These are phyloP conservation scores for Calameuta pallipes DNA, from an alignment of 2,888 invertebrate species.

Conservation along the genomic window DNA sequence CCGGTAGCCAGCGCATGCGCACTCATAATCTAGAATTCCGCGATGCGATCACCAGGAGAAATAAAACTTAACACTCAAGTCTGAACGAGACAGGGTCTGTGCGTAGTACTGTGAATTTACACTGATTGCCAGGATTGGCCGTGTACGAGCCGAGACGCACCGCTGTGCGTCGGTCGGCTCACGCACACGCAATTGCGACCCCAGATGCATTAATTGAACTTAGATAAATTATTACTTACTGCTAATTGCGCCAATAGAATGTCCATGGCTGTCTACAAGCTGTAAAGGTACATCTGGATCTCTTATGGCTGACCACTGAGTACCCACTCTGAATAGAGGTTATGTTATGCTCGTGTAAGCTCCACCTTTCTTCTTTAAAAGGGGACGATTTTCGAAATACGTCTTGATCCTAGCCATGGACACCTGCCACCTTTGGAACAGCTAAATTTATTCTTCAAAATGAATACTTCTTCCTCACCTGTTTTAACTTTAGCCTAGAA, in stretches of 20 bases:
- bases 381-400: background rate
- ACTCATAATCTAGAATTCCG: background rate
- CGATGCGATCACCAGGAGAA: background rate
- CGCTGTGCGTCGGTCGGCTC: background rate
- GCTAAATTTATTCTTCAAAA: background rate
- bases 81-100: background rate
- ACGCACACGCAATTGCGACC: slow-evolving; percentile 3
- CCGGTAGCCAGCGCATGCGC: background rate
- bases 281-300: background rate
- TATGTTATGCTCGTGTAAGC: background rate
- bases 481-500: background rate
- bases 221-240: slow-evolving; percentile 59
- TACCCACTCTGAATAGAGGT: background rate
- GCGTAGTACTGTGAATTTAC: background rate
- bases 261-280: slow-evolving; percentile 18
- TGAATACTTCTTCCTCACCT: background rate
- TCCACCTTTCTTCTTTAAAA: background rate
- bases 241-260: slow-evolving; percentile 52
- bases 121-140: background rate
- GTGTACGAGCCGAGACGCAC: background rate
- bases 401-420: background rate
- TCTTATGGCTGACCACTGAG: background rate
- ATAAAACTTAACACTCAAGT: background rate
- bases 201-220: slow-evolving; percentile 58
- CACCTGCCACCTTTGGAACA: background rate